Conservation (phyloP, 2,797 vertebrate species). For the Acanthurus leucopareius region DNA sequence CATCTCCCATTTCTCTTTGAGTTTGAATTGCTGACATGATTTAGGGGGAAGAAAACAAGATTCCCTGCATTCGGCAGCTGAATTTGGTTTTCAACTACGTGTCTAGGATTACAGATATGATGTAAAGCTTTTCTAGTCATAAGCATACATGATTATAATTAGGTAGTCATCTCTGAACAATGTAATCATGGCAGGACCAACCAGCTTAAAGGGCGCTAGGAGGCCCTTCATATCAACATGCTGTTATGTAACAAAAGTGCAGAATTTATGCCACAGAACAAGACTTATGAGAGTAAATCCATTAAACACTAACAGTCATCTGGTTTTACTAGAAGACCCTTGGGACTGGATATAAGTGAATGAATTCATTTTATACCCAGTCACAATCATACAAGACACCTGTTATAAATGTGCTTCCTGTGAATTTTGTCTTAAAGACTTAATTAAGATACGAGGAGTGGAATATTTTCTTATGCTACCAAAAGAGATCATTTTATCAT, state of each 20-base stretch:
- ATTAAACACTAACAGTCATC: conserved; percentile 15
- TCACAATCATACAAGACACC: conserved; percentile 29
- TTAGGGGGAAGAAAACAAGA: conserved; percentile 21
- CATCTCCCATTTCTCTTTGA: conserved; percentile 68
- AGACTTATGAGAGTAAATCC: conserved; percentile 31
- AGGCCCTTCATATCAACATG: conserved; percentile 58
- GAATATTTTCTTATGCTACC: not conserved
- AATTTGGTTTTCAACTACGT: conserved; percentile 28
- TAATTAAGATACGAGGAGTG: not conserved
- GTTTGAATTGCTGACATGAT: conserved; percentile 41
- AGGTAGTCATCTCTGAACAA: conserved; percentile 58
- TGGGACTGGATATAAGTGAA: conserved; percentile 6
- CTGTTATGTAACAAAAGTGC: conserved; percentile 62
- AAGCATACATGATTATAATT: conserved; percentile 64
- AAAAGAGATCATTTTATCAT: not conserved
- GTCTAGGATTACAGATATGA: conserved; percentile 58
- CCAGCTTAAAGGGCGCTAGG: conserved; percentile 42
- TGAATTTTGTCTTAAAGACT: conserved; percentile 4
- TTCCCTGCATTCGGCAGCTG: conserved; percentile 21
- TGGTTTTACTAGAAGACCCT: conserved; percentile 28
- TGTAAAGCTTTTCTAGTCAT: conserved; percentile 73
- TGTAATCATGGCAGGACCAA: conserved; percentile 53
- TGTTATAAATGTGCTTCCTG: conserved; percentile 19
- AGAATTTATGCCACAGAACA: conserved; percentile 53
- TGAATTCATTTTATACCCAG: conserved; percentile 9